Evolutionary conservation across 2,797 vertebrate genomes (phyloP), one percentile per base, ranked within the genome.

Genomic region (Rhinoraja longicauda): DNA sequence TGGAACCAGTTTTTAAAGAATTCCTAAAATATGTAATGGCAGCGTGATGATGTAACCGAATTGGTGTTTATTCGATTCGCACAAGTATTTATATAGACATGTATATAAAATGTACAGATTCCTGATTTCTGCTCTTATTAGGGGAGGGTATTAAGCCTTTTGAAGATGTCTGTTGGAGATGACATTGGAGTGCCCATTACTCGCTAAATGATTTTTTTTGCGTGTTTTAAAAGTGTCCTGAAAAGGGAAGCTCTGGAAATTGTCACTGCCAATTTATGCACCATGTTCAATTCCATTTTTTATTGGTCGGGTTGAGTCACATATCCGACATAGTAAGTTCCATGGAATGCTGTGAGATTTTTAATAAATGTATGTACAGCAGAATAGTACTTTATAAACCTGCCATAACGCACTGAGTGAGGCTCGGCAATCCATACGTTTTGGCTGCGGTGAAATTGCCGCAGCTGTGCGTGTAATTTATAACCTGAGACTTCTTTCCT

Each of bases 381-480:
- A 57, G 81, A 6, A 19, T 86, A 26, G 53, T 45, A 45, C 53
- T 82, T 82, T 81, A 82, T 82, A 57, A 82, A 82, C 24, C 79
- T 57, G 79, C 79, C 79, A n/a, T 86, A 91, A 39, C 39, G 90
- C 39, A 45, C 36, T 29, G 57, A 64, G 70, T 6, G 70, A 73
- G 72, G 62, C 24, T 39, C 9, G 9, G 36, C 21, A 72, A 91
- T 91, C 73, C 45, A 24, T 73, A 91, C 24, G 36, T 90, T 70
- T 72, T 90, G 32, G 72, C 39, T 91, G 90, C 90, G 39, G 70
- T 92, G 90, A 73, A 73, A 75, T 92, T 92, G 90, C 90, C 90
- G 90, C 90, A 92, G 90, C 70, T 75, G 39, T 73, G 24, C 39
- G 90, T 92, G 70, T 29, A 75, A 75, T 75, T 92, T 75, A n/a